phyloP scores from a whole-genome alignment of 2,888 invertebrate species.

The Tribolium freemani region DNA sequence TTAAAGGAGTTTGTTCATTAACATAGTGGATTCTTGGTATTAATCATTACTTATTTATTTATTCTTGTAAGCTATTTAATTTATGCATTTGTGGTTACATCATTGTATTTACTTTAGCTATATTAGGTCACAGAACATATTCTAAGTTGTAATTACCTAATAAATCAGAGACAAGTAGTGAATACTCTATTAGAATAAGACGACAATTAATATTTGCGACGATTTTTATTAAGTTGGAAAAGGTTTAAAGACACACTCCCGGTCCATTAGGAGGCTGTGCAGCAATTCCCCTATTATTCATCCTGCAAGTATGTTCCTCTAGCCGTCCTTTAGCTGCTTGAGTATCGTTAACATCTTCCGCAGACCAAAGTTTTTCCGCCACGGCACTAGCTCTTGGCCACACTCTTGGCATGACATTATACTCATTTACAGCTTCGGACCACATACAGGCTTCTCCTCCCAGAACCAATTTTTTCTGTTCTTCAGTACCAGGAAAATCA shows the following conservation, averaged over 20 bases:
- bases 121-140: too few relatives aligned
- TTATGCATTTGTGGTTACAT: too few relatives aligned
- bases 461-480: conserved; percentile 76
- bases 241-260: conserved; percentile 71
- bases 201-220: neutral
- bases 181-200: too few relatives aligned
- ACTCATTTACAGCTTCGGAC: conserved; percentile 86
- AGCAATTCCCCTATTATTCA: conserved; percentile 77
- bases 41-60: too few relatives aligned
- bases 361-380: conserved; percentile 84
- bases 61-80: too few relatives aligned
- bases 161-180: too few relatives aligned
- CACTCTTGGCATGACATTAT: conserved; percentile 74
- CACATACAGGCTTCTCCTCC: conserved; percentile 97
- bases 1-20: neutral
- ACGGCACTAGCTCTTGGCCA: conserved; percentile 91
- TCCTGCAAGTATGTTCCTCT: conserved; percentile 81
- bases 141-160: too few relatives aligned
- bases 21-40: too few relatives aligned
- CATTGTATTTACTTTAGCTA: too few relatives aligned
- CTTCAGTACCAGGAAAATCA: conserved; percentile 65
- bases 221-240: neutral
- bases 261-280: conserved; percentile 81
- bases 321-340: conserved; percentile 72
- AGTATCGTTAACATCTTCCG: conserved; percentile 54